Percentiles rank a stretch among this genome's conserved stretches.
These are phyloP conservation scores for Craniophora ligustri DNA, from an alignment of 2,888 invertebrate genomes.

Conservation along the genomic window DNA sequence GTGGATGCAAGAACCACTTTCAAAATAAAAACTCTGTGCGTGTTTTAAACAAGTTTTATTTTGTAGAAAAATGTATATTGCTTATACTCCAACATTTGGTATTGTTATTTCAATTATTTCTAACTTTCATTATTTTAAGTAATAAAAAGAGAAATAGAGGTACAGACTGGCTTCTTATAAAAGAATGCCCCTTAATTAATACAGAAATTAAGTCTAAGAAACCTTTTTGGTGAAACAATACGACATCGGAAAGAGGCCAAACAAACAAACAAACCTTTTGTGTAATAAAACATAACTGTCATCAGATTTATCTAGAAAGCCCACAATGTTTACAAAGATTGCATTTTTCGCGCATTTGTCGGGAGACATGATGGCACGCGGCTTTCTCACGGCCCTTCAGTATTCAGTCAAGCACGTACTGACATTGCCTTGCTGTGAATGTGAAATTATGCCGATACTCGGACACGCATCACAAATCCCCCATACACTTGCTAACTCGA, in stretches of 20 bases:
- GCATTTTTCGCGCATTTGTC: conserved; percentile 60
- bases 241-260: neutral
- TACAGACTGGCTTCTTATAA: too few relatives aligned
- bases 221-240: neutral
- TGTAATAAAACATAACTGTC: conserved; percentile 34
- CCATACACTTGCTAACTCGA: conserved; percentile 41
- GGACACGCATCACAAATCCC: conserved; percentile 54
- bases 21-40: too few relatives aligned
- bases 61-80: too few relatives aligned
- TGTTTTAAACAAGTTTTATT: too few relatives aligned
- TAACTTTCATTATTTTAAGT: too few relatives aligned
- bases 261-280: neutral
- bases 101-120: too few relatives aligned
- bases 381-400: conserved; percentile 79
- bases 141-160: too few relatives aligned
- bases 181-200: too few relatives aligned
- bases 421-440: conserved; percentile 67
- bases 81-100: too few relatives aligned
- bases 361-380: conserved; percentile 68
- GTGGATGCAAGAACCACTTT: too few relatives aligned
- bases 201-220: too few relatives aligned
- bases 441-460: conserved; percentile 75
- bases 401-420: conserved; percentile 67
- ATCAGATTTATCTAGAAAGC: conserved; percentile 32
- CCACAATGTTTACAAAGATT: conserved; percentile 47